Base-by-base conservation (phyloP, 2,888 invertebrate species). In the Xestia sexstrigata region DNA sequence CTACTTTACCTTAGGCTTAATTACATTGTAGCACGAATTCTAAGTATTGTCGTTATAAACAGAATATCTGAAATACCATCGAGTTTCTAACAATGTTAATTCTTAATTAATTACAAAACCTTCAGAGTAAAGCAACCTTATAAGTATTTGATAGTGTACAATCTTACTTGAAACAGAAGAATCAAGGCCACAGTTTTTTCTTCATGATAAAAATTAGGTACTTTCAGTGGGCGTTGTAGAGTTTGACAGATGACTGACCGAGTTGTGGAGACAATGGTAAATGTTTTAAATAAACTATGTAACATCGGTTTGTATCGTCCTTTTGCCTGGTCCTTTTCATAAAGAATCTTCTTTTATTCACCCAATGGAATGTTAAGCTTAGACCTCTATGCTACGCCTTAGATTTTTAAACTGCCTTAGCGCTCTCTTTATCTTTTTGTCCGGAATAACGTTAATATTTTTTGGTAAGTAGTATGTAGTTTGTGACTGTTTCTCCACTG, bases 21-120 rank as follows among this genome's bases (percentile, higher is more conserved):
- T 76, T 42, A 42, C n/a, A 63, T 76, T 63, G 17, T 17, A 52
- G 17, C 35, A 52, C 42, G 77, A 17, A 17, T 23, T 52, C 13
- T 35, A 13, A 17, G 65, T 42, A n/a, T 15, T 42, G 58, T 17
- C 23, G 17, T 62, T 20, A 42, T n/a, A 76, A 6, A 60, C 17
- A 23, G 20, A 74, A 17, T 74, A 26, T 49, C 77, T 58, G 8
- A 30, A 76, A 39, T 47, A 9, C 23, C 23, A 30, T 20, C 23
- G 17, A 39, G 17, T 58, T 39, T 17, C 5, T 52, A 26, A 42
- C 35, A n/a, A 45, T 26, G 17, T 26, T 45, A 75, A 42, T n/a
- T 42, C 15, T 49, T 8, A 30, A 8, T 52, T 74, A 7, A 60
- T 76, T 65, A 74, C 63, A 55, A 65, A 39, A 30, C 26, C 7